A percentile compares a stretch with the other conserved stretches of the same genome.
phyloP scores from a whole-genome alignment of 2,888 invertebrate species.

The Heliconius aoede region DNA sequence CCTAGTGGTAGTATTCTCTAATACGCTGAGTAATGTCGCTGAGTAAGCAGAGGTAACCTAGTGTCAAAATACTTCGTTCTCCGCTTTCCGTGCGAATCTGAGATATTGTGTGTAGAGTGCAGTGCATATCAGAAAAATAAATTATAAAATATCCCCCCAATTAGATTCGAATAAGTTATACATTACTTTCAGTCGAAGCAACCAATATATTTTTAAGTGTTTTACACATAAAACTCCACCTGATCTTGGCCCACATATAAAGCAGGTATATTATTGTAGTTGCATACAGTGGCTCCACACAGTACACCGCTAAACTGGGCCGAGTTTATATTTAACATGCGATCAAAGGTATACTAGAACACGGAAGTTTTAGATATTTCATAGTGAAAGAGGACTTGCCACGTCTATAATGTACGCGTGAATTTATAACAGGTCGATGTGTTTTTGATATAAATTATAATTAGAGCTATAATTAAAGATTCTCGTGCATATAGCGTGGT shows the following conservation, averaged over 20 bases:
- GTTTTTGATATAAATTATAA: neutral
- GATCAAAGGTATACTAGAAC: slow-evolving; percentile 67
- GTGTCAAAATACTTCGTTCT: neutral
- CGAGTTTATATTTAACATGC: slow-evolving; percentile 54
- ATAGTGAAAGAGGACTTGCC: slow-evolving; percentile 50
- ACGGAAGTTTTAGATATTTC: slow-evolving; percentile 66
- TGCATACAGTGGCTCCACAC: neutral
- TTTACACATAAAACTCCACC: neutral
- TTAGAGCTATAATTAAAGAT: neutral
- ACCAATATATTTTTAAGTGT: neutral
- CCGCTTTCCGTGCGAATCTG: neutral
- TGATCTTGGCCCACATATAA: slow-evolving; percentile 24
- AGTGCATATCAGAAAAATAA: too few relatives aligned
- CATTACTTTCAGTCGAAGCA: too few relatives aligned
- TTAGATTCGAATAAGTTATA: too few relatives aligned
- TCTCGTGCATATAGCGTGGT: too few relatives aligned
- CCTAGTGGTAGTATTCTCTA: too few relatives aligned
- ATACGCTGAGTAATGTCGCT: too few relatives aligned
- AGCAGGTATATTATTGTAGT: slow-evolving; percentile 10
- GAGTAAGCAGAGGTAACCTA: neutral
- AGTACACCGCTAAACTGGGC: slow-evolving; percentile 49
- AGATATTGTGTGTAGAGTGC: neutral
- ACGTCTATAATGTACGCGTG: slow-evolving; percentile 7
- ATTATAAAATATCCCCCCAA: too few relatives aligned
- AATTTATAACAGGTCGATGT: neutral